Evolutionary conservation across 2,888 invertebrate genomes (phyloP).

Genomic region (Cyclophora punctaria): DNA sequence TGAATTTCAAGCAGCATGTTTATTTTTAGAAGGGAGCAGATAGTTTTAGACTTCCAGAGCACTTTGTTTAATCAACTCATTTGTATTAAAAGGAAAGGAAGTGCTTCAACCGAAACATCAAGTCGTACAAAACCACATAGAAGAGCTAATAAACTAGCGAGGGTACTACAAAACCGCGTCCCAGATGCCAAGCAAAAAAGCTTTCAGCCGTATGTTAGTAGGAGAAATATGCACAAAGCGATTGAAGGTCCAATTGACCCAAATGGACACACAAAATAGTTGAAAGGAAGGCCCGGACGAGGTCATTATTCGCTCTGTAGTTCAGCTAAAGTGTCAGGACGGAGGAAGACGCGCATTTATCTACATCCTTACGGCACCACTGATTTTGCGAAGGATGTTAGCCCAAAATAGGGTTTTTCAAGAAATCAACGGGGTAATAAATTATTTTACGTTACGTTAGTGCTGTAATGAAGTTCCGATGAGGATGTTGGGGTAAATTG

Average conservation of each 20-base stretch:
- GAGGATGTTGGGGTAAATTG: slow-evolving; percentile 20
- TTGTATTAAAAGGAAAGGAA: slow-evolving; percentile 8
- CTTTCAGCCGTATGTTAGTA: slow-evolving; percentile 53
- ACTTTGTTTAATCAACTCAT: too few relatives aligned
- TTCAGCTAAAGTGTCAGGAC: slow-evolving; percentile 64
- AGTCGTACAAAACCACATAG: slow-evolving; percentile 6
- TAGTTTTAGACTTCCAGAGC: too few relatives aligned
- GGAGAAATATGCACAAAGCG: slow-evolving; percentile 59
- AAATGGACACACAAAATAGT: slow-evolving; percentile 70
- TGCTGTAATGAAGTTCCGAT: slow-evolving; percentile 33
- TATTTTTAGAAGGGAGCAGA: too few relatives aligned
- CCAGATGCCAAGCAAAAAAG: slow-evolving; percentile 47
- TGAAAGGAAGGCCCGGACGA: slow-evolving; percentile 55
- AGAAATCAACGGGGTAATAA: slow-evolving; percentile 54
- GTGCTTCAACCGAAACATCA: slow-evolving; percentile 2
- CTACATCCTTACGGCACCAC: slow-evolving; percentile 65
- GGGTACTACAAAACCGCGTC: slow-evolving; percentile 14
- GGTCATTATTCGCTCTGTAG: slow-evolving; percentile 67
- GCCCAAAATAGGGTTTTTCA: slow-evolving; percentile 49
- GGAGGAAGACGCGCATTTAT: slow-evolving; percentile 62
- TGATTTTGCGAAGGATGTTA: slow-evolving; percentile 62
- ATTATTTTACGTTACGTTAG: slow-evolving; percentile 40
- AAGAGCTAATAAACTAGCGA: slow-evolving; percentile 13
- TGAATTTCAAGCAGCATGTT: too few relatives aligned
- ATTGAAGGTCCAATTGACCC: slow-evolving; percentile 66